Conservation (phyloP, 2,888 invertebrate species). For the Andrena marginata region DNA sequence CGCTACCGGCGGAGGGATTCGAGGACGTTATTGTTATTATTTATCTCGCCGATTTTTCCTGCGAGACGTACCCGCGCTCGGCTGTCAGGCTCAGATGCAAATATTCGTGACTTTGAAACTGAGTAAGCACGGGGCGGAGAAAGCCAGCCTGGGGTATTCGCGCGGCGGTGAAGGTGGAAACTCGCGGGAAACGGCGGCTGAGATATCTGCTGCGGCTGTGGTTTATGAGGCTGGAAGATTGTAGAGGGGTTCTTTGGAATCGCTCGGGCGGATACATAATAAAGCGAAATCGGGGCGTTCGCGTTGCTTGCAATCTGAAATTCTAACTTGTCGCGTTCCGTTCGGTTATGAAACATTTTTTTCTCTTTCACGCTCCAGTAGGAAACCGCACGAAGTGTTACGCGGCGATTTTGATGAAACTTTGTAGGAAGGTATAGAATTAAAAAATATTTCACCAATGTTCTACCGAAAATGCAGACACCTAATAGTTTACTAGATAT, state of each 20-base stretch:
- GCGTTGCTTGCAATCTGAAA: not conserved
- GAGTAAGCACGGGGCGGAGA: conserved; percentile 43
- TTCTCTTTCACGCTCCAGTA: too few relatives aligned
- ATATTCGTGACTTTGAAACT: conserved; percentile 68
- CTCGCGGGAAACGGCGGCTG: conserved; percentile 27
- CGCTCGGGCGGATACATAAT: conserved; percentile 28
- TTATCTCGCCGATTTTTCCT: conserved; percentile 66
- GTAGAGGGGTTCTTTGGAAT: conserved; percentile 40
- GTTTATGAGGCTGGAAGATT: conserved; percentile 55
- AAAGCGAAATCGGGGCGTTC: conserved; percentile 31
- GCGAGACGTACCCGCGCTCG: conserved; percentile 38
- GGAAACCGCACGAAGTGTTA: too few relatives aligned
- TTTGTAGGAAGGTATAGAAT: too few relatives aligned
- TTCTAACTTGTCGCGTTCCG: not conserved
- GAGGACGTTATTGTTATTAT: conserved; percentile 62
- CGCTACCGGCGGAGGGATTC: not conserved
- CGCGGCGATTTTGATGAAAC: too few relatives aligned
- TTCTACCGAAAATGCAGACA: too few relatives aligned
- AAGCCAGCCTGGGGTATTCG: conserved; percentile 35
- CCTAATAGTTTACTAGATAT: too few relatives aligned
- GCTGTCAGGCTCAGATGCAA: conserved; percentile 65
- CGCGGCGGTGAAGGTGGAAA: conserved; percentile 24
- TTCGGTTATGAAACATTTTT: not conserved
- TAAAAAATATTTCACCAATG: too few relatives aligned
- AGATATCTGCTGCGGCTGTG: conserved; percentile 35